Base-by-base conservation (phyloP, 2,888 invertebrate species). In the Xanthorhoe spadicearia region DNA sequence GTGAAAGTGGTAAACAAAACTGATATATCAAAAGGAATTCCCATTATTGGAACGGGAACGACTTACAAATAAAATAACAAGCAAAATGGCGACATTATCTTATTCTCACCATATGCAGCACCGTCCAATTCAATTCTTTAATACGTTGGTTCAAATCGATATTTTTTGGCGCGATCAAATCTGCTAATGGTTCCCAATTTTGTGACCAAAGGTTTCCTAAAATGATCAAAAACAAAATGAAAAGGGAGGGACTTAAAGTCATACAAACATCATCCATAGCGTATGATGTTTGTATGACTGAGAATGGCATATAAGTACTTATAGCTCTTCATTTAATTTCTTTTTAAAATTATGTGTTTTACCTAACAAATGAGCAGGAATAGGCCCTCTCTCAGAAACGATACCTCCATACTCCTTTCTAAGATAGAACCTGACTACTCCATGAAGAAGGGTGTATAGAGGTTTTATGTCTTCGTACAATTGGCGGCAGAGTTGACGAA, bases 281-380 rank as follows among this genome's bases (percentile, higher is more conserved):
- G n/a, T n/a, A n/a, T n/a, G n/a, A n/a, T n/a, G n/a, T n/a, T n/a
- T n/a, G n/a, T n/a, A n/a, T n/a, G n/a, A n/a, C n/a, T n/a, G n/a
- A n/a, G n/a, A n/a, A n/a, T n/a, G n/a, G n/a, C n/a, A n/a, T n/a
- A n/a, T n/a, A n/a, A n/a, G n/a, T n/a, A n/a, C n/a, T n/a, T n/a
- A n/a, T n/a, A n/a, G n/a, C n/a, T n/a, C n/a, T n/a, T n/a, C n/a
- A n/a, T n/a, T n/a, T n/a, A n/a, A n/a, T n/a, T n/a, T n/a, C n/a
- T n/a, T n/a, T n/a, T n/a, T n/a, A n/a, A n/a, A n/a, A n/a, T n/a
- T n/a, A n/a, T n/a, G n/a, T 23, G 23, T 17, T 46, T 69, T 85
- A 95, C 96, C 96, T 68, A 96, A 82, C 65, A 96, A 87, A 90
- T 96, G 96, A 13, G 95, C 95, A 0, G 96, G 96, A 73, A 96